phyloP scores from a whole-genome alignment of 2,113 vertebrate species.

The Muntiacus reevesi region DNA sequence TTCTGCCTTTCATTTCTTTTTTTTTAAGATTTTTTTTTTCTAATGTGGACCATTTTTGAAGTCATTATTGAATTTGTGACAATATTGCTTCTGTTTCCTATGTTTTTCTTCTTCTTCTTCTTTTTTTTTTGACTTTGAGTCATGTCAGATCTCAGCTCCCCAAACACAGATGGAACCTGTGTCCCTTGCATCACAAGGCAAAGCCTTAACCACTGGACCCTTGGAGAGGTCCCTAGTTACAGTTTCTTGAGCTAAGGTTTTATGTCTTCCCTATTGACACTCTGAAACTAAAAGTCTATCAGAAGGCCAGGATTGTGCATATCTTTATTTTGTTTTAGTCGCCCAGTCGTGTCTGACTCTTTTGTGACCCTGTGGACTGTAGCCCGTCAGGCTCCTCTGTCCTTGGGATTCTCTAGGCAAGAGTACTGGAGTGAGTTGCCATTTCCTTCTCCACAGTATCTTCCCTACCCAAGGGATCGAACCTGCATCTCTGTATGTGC shows the following conservation, averaged over 20 bases:
- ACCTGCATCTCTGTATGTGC: background rate
- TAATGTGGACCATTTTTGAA: background rate
- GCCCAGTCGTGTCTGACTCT: background rate
- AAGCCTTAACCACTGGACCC: background rate
- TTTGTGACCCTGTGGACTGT: fast-evolving
- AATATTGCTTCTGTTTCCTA: background rate
- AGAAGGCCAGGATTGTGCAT: fast-evolving
- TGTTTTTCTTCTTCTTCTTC: background rate
- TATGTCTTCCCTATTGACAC: background rate
- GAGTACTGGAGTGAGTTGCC: background rate
- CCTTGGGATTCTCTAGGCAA: background rate
- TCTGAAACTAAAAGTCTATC: fast-evolving
- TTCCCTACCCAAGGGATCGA: background rate
- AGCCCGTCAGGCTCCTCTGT: background rate
- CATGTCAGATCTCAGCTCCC: background rate
- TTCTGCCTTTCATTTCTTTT: background rate
- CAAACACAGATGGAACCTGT: background rate
- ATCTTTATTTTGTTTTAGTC: fast-evolving
- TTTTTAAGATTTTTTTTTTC: background rate
- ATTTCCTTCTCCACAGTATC: background rate
- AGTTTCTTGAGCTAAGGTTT: no score
- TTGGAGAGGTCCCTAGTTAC: background rate
- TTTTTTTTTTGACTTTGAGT: background rate
- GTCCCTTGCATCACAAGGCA: background rate
- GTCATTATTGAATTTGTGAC: background rate